These are phyloP conservation scores for Urechis unicinctus DNA, from an alignment of 2,888 invertebrate genomes.

Conservation along the genomic window DNA sequence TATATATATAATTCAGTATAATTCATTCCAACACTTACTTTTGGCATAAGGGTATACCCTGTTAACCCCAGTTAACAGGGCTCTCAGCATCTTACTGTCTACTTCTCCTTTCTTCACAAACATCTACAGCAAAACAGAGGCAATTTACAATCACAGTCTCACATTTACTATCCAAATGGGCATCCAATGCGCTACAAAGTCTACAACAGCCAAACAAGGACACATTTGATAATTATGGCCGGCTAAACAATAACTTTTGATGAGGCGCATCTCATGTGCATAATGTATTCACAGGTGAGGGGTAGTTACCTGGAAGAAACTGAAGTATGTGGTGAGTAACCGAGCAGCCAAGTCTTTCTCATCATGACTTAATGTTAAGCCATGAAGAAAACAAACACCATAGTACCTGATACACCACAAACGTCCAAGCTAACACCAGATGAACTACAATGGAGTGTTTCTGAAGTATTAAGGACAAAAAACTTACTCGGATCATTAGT, in stretches of 20 bases:
- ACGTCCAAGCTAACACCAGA: too few species aligned
- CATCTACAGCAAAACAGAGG: conserved; percentile 6
- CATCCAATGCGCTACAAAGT: not conserved
- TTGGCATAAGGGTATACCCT: conserved; percentile 78
- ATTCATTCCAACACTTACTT: too few species aligned
- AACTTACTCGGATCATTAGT: too few species aligned
- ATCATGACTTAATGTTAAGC: conserved; percentile 65
- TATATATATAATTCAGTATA: too few species aligned
- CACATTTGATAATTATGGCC: too few species aligned
- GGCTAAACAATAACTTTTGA: too few species aligned
- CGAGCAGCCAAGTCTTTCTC: conserved; percentile 72
- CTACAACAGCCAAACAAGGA: too few species aligned
- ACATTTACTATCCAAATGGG: not conserved
- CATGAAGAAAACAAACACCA: conserved; percentile 83
- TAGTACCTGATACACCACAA: conserved; percentile 63
- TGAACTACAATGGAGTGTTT: too few species aligned
- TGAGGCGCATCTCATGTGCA: too few species aligned
- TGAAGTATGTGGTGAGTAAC: conserved; percentile 85
- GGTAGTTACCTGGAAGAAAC: conserved; percentile 81
- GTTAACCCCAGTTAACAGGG: conserved; percentile 74
- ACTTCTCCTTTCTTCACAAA: conserved; percentile 62
- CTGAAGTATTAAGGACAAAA: too few species aligned
- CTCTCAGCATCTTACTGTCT: conserved; percentile 76
- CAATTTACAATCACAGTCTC: not conserved
- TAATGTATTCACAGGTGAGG: too few species aligned